Evolutionary conservation across 2,113 vertebrate species (phyloP).

Genomic region (Indicator indicator): DNA sequence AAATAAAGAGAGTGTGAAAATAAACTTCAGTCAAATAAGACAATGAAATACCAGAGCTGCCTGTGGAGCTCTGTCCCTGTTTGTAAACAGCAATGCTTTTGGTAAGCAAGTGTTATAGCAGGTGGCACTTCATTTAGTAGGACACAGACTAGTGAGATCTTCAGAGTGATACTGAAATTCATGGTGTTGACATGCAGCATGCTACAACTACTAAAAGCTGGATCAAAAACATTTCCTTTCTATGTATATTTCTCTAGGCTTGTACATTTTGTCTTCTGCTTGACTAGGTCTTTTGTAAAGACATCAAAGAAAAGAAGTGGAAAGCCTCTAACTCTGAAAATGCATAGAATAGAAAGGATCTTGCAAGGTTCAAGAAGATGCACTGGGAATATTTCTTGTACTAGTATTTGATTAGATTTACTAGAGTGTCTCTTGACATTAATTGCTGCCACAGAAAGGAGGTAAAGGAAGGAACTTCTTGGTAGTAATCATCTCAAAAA

Average conservation of each 20-base stretch:
- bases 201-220: neutral
- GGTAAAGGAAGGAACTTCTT: neutral
- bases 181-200: neutral
- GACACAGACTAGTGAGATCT: neutral
- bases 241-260: neutral
- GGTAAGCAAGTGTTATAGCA: neutral
- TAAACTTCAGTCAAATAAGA: neutral
- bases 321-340: neutral
- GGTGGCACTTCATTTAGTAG: neutral
- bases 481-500: neutral
- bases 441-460: neutral
- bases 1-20: neutral
- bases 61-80: neutral
- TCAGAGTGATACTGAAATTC: neutral
- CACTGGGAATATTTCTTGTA: neutral
- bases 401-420: neutral
- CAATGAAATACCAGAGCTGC: neutral
- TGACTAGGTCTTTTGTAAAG: neutral
- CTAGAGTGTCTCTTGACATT: neutral
- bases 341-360: neutral
- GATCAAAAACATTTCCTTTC: neutral
- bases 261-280: neutral
- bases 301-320: neutral
- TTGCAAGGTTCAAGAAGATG: neutral
- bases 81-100: neutral